phyloP scores from a whole-genome alignment of 1,140 invertebrate species.

The Amyelois transitella region DNA sequence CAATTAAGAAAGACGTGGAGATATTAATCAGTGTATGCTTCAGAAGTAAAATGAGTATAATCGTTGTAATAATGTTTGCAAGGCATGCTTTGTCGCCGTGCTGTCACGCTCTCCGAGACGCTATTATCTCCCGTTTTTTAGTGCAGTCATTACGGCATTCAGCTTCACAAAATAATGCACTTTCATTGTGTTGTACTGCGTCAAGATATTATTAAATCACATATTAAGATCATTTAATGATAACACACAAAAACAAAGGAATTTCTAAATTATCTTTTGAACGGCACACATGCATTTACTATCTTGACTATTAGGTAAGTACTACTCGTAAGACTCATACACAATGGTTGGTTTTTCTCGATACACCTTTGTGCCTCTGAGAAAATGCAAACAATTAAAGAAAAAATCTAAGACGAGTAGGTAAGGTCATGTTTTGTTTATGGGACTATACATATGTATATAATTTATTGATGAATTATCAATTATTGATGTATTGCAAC shows the following conservation, averaged over 20 bases:
- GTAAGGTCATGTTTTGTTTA: no score
- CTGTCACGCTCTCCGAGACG: conserved; percentile 15
- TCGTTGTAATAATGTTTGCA: conserved; percentile 13
- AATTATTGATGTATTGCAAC: no score
- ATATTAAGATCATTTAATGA: background rate
- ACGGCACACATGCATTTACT: background rate
- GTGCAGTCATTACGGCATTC: conserved; percentile 8
- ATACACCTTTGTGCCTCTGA: no score
- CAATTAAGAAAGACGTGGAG: background rate
- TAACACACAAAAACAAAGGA: background rate
- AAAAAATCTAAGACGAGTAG: no score
- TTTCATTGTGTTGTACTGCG: no score
- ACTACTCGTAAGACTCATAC: no score
- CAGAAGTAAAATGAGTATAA: background rate
- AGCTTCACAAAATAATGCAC: background rate
- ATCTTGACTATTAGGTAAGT: background rate
- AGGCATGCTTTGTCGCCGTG: conserved; percentile 10
- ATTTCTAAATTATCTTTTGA: background rate
- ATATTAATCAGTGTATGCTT: background rate
- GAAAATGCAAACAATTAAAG: no score
- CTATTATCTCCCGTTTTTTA: conserved; percentile 25
- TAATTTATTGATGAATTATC: no score
- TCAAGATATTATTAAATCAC: background rate
- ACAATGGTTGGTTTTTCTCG: no score
- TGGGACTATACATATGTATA: no score